A percentile compares a stretch with the other conserved stretches of the same genome.
phyloP scores from a whole-genome alignment of 2,888 invertebrate species.

The Thereva unica region DNA sequence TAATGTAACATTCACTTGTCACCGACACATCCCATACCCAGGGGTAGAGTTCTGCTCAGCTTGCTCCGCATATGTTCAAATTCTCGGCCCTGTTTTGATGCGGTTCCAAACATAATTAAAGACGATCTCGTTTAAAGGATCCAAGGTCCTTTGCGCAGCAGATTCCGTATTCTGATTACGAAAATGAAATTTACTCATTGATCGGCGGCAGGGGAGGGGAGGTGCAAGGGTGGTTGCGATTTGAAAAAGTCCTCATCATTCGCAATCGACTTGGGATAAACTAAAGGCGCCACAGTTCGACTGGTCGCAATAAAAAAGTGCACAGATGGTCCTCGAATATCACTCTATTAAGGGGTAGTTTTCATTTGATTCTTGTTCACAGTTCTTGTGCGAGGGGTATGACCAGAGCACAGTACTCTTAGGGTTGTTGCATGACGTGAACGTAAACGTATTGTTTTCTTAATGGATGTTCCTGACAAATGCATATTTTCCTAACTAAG shows the following conservation, averaged over 20 bases:
- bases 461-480: slow-evolving; percentile 38
- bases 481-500: slow-evolving; percentile 33
- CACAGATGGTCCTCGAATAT: slow-evolving; percentile 47
- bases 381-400: slow-evolving; percentile 42
- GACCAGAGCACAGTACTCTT: slow-evolving; percentile 4
- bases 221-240: neutral
- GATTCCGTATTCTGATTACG: slow-evolving; percentile 39
- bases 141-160: slow-evolving; percentile 1
- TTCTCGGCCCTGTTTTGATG: slow-evolving; percentile 27
- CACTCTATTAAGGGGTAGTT: slow-evolving; percentile 55
- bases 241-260: slow-evolving; percentile 32
- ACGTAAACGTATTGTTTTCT: slow-evolving; percentile 39
- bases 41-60: slow-evolving; percentile 1
- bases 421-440: neutral
- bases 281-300: neutral
- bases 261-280: slow-evolving; percentile 23
- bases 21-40: slow-evolving; percentile 33
- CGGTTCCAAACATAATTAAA: slow-evolving; percentile 36
- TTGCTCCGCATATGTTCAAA: slow-evolving; percentile 36
- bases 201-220: neutral
- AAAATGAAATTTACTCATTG: slow-evolving; percentile 36
- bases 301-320: slow-evolving; percentile 44
- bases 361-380: slow-evolving; percentile 51
- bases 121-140: slow-evolving; percentile 14
- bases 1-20: slow-evolving; percentile 57